phyloP scores from a whole-genome alignment of 1,140 invertebrate genomes.

The Papilio polyxenes region DNA sequence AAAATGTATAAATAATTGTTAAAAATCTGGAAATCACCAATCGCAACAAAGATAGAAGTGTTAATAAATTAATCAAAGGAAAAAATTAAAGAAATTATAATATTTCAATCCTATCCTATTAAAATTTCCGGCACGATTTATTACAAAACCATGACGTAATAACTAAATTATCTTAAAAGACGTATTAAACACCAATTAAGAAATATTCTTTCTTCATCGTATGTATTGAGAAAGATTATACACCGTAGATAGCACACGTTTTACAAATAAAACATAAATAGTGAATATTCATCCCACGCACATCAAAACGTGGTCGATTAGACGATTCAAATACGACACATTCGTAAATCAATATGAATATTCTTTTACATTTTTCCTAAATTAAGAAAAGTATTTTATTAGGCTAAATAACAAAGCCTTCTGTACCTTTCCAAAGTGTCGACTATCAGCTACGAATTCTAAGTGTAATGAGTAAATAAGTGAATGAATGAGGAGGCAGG shows the following conservation, averaged over 20 bases:
- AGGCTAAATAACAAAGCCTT: background rate
- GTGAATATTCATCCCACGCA: background rate
- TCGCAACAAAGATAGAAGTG: background rate
- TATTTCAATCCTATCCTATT: background rate
- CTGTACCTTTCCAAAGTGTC: background rate
- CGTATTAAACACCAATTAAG: background rate
- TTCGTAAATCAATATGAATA: background rate
- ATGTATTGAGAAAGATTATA: background rate
- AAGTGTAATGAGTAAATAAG: background rate
- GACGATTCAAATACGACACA: background rate
- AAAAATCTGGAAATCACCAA: too few relatives aligned
- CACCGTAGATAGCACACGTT: constrained; percentile 31
- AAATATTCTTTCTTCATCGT: constrained; percentile 19
- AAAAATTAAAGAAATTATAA: background rate
- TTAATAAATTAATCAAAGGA: background rate
- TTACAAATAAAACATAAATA: background rate
- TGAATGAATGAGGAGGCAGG: background rate
- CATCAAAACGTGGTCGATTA: constrained; percentile 24
- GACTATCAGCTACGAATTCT: background rate
- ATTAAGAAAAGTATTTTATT: background rate
- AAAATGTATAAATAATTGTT: too few relatives aligned
- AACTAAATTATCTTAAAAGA: background rate
- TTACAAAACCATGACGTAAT: constrained; percentile 6
- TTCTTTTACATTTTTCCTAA: too few relatives aligned
- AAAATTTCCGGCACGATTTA: background rate